Conservation (phyloP, 2,113 vertebrate species). For the Melanerpes aurifrons region DNA sequence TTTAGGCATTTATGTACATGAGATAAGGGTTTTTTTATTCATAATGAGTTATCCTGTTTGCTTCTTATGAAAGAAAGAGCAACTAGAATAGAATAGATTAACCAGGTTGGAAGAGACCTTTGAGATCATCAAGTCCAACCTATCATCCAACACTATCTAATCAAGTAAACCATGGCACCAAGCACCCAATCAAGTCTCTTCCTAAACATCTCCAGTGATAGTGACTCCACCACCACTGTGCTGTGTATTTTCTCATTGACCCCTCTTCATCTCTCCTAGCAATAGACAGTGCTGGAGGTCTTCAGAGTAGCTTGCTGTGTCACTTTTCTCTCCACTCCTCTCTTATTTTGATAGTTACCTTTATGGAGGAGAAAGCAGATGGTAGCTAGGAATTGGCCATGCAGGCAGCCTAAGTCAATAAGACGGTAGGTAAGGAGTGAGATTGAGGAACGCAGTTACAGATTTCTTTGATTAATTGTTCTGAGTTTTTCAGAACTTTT, state of each 20-base stretch:
- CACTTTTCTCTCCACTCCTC: not conserved
- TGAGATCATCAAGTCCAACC: too few species aligned
- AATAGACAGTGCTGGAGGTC: not conserved
- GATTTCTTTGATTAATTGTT: conserved; percentile 78
- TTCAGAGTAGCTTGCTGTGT: conserved; percentile 31
- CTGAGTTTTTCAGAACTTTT: conserved; percentile 74
- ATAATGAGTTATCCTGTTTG: not conserved
- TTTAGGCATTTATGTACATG: not conserved
- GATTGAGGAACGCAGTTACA: conserved; percentile 77
- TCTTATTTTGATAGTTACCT: conserved; percentile 9
- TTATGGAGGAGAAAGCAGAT: conserved; percentile 58
- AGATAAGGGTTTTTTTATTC: not conserved
- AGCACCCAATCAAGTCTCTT: too few species aligned
- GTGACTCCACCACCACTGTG: not conserved
- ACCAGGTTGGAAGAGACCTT: too few species aligned
- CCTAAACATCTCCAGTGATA: too few species aligned
- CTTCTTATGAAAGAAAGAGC: not conserved
- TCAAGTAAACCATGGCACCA: too few species aligned
- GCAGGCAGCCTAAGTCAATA: conserved; percentile 74
- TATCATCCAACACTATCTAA: too few species aligned
- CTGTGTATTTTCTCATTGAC: not conserved
- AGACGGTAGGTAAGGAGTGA: conserved; percentile 67
- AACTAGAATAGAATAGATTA: not conserved
- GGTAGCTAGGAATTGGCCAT: conserved; percentile 58
- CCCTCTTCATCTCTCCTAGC: not conserved